Percentiles rank a stretch among this genome's conserved stretches.
Conservation (phyloP, 2,113 vertebrate species). For the Campylomormyrus tamandua region DNA sequence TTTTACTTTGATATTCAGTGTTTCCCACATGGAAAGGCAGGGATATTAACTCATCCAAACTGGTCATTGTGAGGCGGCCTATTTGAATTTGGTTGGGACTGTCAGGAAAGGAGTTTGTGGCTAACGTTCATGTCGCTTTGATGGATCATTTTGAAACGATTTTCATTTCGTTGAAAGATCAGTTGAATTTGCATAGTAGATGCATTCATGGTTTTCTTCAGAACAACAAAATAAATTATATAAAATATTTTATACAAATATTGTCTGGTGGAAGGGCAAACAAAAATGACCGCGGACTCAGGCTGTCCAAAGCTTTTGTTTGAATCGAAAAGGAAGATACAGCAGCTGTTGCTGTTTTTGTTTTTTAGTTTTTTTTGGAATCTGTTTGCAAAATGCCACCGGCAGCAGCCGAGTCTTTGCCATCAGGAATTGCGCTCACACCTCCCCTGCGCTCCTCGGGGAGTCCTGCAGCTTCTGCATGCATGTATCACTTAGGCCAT, state of each 20-base stretch:
- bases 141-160: neutral
- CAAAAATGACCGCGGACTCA: neutral
- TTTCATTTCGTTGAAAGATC: neutral
- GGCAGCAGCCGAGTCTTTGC: slow-evolving; percentile 26
- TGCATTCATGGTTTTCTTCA: neutral
- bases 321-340: neutral
- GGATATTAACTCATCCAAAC: neutral
- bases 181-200: neutral
- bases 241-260: neutral
- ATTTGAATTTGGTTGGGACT: neutral
- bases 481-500: neutral
- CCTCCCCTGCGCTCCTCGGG: slow-evolving; percentile 12
- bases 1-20: neutral
- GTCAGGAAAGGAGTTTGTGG: neutral
- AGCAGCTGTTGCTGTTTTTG: neutral
- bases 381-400: neutral
- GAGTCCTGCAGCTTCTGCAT: slow-evolving; percentile 26
- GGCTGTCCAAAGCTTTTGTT: neutral
- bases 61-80: neutral
- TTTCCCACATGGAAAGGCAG: neutral
- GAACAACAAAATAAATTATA: neutral
- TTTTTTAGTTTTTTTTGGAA: neutral
- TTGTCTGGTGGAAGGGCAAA: neutral
- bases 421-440: slow-evolving; percentile 22
- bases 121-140: neutral